Base-by-base conservation (phyloP, 2,113 vertebrate genomes). In the Platichthys flesus region DNA sequence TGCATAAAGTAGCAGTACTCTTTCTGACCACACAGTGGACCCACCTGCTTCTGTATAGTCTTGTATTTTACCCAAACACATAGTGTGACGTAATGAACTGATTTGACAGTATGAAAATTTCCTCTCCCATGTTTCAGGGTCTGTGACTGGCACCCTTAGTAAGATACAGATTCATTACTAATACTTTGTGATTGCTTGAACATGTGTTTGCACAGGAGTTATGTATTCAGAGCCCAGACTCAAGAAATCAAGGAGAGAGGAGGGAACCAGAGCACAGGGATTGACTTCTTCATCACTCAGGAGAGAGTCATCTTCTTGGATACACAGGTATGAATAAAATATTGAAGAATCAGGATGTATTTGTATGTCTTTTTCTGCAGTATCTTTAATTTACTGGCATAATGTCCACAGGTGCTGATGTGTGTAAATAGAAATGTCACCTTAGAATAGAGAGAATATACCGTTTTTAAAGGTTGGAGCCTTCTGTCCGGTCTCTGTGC, bases 231-330 rank as follows among this genome's bases (percentile, higher is more conserved):
- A 83, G 94, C 96, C 5, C 97, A 98, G 91, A 94, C 94, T 0
- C 96, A 95, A 7, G 97, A 98, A 85, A 97, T 98, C 84, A 96
- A 97, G 76, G 97, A 98, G 40, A 86, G 97, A 28, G 97, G 95
- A 0, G 97, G 97, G 37, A 97, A 96, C 91, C 97, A 98, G 88
- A 98, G 95, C 40, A 96, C 95, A 0, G 97, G 97, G 67, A 97
- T 98, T 0, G 97, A 98, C 86, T 96, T 98, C 84, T 98, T 96
- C 79, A 96, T 98, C 72, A 98, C 96, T 3, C 97, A 98, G 86
- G 97, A 98, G 89, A 93, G 97, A 51, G 96, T 98, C 23, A 96
- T 98, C 54, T 98, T 97, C 93, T 87, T 98, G 67, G 97, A 98
- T 85, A 98, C 97, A 0, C 97, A 98, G 96, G 97, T 98, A 23